A percentile compares a stretch with the other conserved stretches of the same genome.
Evolutionary conservation across 2,888 invertebrate species (phyloP).

Genomic region (Dioctria linearis): DNA sequence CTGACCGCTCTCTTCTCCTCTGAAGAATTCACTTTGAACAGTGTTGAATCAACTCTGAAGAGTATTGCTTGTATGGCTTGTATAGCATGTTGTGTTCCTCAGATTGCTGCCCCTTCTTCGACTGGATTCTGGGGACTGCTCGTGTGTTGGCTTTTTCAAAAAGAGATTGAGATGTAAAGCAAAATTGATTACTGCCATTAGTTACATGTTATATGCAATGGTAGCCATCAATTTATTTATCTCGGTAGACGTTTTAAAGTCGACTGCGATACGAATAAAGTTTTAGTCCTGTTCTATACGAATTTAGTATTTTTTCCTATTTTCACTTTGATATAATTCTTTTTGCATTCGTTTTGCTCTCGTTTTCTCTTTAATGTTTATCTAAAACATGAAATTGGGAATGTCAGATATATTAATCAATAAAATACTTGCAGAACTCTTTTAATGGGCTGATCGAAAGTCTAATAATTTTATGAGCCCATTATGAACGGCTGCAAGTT

Average conservation of each 20-base stretch:
- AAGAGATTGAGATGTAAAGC: slow-evolving; percentile 73
- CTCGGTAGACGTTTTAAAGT: slow-evolving; percentile 69
- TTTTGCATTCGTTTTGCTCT: slow-evolving; percentile 10
- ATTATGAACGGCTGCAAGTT: too few species aligned
- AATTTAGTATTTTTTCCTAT: slow-evolving; percentile 45
- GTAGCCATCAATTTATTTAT: slow-evolving; percentile 73
- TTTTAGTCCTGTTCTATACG: background rate
- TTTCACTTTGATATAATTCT: slow-evolving; percentile 44
- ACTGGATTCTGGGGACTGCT: slow-evolving; percentile 8
- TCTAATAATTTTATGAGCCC: too few species aligned
- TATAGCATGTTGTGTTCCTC: slow-evolving; percentile 32
- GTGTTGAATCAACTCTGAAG: slow-evolving; percentile 24
- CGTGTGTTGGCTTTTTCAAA: slow-evolving; percentile 60
- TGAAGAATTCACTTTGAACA: slow-evolving; percentile 22
- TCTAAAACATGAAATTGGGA: slow-evolving; percentile 41
- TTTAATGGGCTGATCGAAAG: too few species aligned
- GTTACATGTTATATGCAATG: slow-evolving; percentile 73
- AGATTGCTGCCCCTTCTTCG: slow-evolving; percentile 26
- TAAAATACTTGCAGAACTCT: too few species aligned
- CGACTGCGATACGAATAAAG: slow-evolving; percentile 37
- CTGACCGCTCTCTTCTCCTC: background rate
- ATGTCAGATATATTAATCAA: too few species aligned
- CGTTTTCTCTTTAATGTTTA: slow-evolving; percentile 28
- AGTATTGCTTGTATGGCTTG: slow-evolving; percentile 30
- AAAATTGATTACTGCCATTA: slow-evolving; percentile 72